phyloP scores from a whole-genome alignment of 2,797 vertebrate species.

The Eurystomus glaucurus region DNA sequence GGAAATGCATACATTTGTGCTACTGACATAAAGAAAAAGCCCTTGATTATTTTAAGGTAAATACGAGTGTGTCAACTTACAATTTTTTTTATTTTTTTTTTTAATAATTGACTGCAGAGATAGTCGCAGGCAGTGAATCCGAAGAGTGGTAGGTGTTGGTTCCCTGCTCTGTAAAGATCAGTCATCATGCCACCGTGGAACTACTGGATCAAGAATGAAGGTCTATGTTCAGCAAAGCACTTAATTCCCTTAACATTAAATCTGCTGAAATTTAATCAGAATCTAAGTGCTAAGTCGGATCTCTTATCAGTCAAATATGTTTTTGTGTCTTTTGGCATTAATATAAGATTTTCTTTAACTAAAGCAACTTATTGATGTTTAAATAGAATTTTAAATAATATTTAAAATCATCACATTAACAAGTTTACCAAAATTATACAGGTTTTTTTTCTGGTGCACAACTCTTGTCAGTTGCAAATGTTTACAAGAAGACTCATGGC shows the following conservation, averaged over 20 bases:
- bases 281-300: background rate
- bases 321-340: background rate
- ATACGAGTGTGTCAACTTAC: accelerated
- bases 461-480: constrained; percentile 36
- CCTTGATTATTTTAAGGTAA: background rate
- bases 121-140: background rate
- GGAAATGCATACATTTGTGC: background rate
- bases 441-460: background rate
- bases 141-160: background rate
- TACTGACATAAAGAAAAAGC: background rate
- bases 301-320: background rate
- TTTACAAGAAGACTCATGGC: background rate
- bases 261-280: background rate
- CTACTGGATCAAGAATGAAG: background rate
- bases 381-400: constrained; percentile 25
- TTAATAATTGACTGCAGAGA: background rate
- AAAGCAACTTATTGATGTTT: background rate
- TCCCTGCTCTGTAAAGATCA: background rate
- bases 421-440: background rate
- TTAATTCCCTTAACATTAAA: background rate
- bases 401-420: background rate
- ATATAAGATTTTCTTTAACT: background rate
- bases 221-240: background rate
- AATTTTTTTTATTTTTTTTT: background rate
- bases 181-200: background rate